These are phyloP conservation scores for Ceratitis capitata DNA, from an alignment of 1,140 invertebrate species.

Conservation along the genomic window DNA sequence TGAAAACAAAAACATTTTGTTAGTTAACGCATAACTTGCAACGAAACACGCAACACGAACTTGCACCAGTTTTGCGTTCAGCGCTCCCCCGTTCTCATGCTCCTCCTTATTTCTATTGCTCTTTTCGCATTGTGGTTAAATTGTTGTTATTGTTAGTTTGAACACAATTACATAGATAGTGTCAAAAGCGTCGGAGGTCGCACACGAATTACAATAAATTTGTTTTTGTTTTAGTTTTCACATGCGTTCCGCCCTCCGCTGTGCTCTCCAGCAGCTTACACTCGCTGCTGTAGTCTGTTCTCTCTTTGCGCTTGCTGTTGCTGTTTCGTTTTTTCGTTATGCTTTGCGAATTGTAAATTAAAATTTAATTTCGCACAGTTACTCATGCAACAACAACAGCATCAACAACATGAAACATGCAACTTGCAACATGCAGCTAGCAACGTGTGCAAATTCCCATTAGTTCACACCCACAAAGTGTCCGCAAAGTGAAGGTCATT, in stretches of 20 bases:
- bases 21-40: background rate
- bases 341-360: slow-evolving; percentile 35
- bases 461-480: slow-evolving; percentile 35
- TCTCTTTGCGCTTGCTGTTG: background rate
- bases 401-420: too few relatives aligned
- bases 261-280: background rate
- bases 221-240: background rate
- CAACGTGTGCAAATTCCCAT: slow-evolving; percentile 9
- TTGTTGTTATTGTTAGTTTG: background rate
- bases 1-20: background rate
- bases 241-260: background rate
- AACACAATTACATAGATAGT: background rate
- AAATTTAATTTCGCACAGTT: slow-evolving; percentile 37
- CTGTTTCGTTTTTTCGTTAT: background rate
- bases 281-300: background rate
- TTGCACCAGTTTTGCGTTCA: too few relatives aligned
- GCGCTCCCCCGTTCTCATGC: background rate
- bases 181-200: slow-evolving; percentile 2
- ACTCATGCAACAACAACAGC: too few relatives aligned
- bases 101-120: background rate
- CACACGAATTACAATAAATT: background rate
- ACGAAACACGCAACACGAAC: background rate
- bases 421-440: too few relatives aligned
- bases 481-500: slow-evolving; percentile 28
- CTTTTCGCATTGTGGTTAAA: background rate